These are phyloP conservation scores for Pipistrellus nathusii DNA, from an alignment of 2,797 vertebrate species.

Conservation along the genomic window DNA sequence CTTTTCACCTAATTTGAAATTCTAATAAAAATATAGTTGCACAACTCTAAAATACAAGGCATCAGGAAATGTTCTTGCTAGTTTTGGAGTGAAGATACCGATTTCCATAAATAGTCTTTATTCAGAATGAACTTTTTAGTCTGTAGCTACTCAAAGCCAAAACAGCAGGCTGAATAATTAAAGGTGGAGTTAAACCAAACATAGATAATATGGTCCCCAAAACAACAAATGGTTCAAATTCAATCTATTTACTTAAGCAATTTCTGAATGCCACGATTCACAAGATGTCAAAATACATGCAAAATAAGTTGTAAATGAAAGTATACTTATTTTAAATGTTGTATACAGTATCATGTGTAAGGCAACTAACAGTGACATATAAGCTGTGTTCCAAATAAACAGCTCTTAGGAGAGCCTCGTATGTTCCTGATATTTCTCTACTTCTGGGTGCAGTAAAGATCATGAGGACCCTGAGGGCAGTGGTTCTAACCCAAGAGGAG, in stretches of 20 bases:
- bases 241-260: neutral
- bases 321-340: neutral
- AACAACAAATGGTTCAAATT: neutral
- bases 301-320: neutral
- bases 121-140: neutral
- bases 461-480: neutral
- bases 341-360: neutral
- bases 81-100: neutral
- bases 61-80: neutral
- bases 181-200: neutral
- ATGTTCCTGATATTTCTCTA: neutral
- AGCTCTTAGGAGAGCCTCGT: neutral
- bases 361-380: neutral
- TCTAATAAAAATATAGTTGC: neutral
- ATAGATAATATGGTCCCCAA: neutral
- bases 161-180: neutral
- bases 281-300: constrained; percentile 8
- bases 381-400: neutral
- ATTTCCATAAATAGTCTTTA: neutral
- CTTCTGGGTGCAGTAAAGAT: neutral
- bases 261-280: constrained; percentile 20
- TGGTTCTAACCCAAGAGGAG: neutral
- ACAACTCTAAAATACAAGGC: neutral
- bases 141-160: neutral
- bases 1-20: neutral